These are phyloP conservation scores for Strix uralensis DNA, from an alignment of 2,113 vertebrate species.

Conservation along the genomic window DNA sequence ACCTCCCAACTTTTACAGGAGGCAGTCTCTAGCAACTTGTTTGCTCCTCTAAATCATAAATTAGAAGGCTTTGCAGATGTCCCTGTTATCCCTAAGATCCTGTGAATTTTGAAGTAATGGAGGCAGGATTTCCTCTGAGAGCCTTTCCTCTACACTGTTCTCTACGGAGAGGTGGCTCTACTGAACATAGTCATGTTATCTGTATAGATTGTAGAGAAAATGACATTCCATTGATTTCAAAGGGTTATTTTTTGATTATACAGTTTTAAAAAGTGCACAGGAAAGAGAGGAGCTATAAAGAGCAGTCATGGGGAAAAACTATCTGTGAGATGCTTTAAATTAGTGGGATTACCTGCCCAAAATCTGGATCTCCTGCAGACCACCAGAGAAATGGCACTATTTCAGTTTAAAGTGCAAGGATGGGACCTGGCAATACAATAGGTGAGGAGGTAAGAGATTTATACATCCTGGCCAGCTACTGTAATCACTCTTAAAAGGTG, in stretches of 20 bases:
- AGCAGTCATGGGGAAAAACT: not conserved
- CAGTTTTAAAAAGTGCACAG: not conserved
- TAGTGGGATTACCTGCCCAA: not conserved
- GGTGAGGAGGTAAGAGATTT: not conserved
- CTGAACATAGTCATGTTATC: not conserved
- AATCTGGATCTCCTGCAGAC: not conserved
- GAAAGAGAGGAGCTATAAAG: not conserved
- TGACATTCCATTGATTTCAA: not conserved
- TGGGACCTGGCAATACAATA: not conserved
- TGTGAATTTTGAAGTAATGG: not conserved
- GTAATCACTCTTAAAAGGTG: not conserved
- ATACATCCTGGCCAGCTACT: not conserved
- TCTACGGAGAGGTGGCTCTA: fast-evolving
- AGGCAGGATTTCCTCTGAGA: not conserved
- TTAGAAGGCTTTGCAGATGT: not conserved
- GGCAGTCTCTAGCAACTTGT: not conserved
- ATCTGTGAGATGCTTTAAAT: not conserved
- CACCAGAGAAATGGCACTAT: not conserved
- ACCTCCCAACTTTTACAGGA: not conserved
- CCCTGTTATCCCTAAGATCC: not conserved
- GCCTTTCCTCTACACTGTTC: not conserved
- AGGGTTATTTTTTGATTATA: not conserved
- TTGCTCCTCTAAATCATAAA: not conserved
- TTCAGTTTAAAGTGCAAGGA: not conserved
- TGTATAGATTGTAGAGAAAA: not conserved